Conservation (phyloP, 2,797 vertebrate genomes). For the Pygocentrus nattereri region DNA sequence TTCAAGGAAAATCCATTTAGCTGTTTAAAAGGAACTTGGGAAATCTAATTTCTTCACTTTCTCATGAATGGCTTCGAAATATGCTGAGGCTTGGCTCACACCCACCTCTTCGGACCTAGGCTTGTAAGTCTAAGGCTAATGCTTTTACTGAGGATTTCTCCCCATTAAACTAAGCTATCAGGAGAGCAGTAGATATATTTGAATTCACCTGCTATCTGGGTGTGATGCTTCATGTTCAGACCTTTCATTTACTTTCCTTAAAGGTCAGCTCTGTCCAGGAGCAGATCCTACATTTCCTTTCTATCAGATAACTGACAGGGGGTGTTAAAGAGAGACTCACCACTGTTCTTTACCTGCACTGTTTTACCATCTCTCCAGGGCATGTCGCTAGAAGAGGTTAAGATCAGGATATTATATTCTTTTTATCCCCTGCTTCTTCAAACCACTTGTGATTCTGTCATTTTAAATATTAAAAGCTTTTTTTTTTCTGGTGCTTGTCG, state of each 20-base stretch:
- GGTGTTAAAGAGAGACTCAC: conserved; percentile 12
- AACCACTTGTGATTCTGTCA: conserved; percentile 19
- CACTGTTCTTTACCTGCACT: neutral
- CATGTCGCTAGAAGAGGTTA: conserved; percentile 22
- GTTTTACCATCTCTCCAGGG: conserved; percentile 17
- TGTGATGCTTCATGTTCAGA: conserved; percentile 31
- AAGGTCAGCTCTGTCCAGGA: conserved; percentile 66
- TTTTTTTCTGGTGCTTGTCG: neutral
- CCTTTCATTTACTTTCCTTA: conserved; percentile 65
- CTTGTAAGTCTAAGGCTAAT: conserved; percentile 1
- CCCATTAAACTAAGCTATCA: neutral
- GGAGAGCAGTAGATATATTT: conserved; percentile 25
- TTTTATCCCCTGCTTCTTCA: conserved; percentile 24
- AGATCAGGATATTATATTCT: conserved; percentile 32
- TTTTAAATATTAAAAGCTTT: conserved; percentile 14
- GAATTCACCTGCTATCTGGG: neutral
- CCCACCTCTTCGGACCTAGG: neutral
- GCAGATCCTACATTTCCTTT: conserved; percentile 57
- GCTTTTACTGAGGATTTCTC: neutral
- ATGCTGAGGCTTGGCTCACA: neutral
- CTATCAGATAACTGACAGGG: conserved; percentile 60
- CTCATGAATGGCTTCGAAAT: conserved; percentile 12
- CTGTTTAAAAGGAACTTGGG: conserved; percentile 41
- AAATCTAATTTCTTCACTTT: conserved; percentile 29
- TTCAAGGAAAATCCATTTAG: conserved; percentile 49